phyloP scores from a whole-genome alignment of 37 sponge, comb jelly and placozoan species.

The Mnemiopsis leidyi region DNA sequence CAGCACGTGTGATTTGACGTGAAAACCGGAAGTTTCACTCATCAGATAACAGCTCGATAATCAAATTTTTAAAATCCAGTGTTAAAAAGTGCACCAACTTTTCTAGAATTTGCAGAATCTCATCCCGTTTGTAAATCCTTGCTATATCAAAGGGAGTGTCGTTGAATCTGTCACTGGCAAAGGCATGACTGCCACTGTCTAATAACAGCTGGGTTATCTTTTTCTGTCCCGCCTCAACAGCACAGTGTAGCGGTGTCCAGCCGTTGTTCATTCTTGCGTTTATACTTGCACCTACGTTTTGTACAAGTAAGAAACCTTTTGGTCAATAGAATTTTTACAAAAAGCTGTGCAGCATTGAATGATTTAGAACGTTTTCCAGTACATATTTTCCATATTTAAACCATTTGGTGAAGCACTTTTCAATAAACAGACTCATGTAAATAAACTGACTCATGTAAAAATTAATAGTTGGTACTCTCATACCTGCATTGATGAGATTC shows the following conservation, averaged over 20 bases:
- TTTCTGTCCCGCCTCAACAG: slow-evolving; percentile 18
- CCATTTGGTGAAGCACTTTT: too few relatives aligned
- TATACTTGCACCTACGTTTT: slow-evolving; percentile 55
- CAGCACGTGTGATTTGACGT: background rate
- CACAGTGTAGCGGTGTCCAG: slow-evolving; percentile 57
- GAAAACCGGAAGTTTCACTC: background rate
- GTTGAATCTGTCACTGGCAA: slow-evolving; percentile 20
- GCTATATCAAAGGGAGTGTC: slow-evolving; percentile 49
- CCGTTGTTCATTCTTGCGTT: slow-evolving; percentile 46
- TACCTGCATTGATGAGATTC: background rate
- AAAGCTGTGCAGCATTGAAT: too few relatives aligned
- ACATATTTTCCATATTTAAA: too few relatives aligned
- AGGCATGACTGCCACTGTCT: slow-evolving; percentile 28
- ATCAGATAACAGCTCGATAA: background rate
- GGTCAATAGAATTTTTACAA: too few relatives aligned
- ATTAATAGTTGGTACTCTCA: too few relatives aligned
- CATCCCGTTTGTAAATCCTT: background rate
- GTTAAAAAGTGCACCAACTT: background rate
- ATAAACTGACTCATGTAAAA: too few relatives aligned
- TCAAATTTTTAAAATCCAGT: background rate
- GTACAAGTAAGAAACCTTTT: too few relatives aligned
- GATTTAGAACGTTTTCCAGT: too few relatives aligned
- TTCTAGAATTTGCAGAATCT: background rate
- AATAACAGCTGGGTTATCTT: slow-evolving; percentile 19
- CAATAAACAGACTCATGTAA: too few relatives aligned